A percentile compares a stretch with the other conserved stretches of the same genome.
phyloP scores from a whole-genome alignment of 1,140 invertebrate genomes.

The Epicauta chinensis region DNA sequence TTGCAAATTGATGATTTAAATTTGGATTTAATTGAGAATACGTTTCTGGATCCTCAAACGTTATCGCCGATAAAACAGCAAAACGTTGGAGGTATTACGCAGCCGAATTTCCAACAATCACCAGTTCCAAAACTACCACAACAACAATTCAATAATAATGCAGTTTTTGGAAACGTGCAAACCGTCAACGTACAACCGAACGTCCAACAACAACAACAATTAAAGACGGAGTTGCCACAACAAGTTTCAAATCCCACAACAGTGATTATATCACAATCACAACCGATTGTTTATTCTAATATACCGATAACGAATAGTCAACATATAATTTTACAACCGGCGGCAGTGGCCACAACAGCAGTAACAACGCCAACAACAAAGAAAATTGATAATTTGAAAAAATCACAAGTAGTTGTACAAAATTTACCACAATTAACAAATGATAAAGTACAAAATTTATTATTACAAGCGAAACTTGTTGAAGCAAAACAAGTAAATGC shows the following conservation, averaged over 20 bases:
- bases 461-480: constrained; percentile 39
- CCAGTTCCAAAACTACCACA: neutral
- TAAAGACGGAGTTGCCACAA: constrained; percentile 3
- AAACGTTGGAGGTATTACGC: neutral
- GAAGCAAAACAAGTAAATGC: constrained; percentile 28
- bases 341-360: constrained; percentile 1
- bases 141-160: neutral
- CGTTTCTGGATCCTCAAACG: constrained; percentile 27
- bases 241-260: constrained; percentile 7
- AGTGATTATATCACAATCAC: constrained; percentile 30
- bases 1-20: constrained; percentile 34
- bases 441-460: constrained; percentile 37
- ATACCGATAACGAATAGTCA: constrained; percentile 31
- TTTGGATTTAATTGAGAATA: constrained; percentile 34
- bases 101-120: constrained; percentile 1
- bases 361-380: neutral
- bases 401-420: constrained; percentile 32
- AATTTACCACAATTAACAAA: constrained; percentile 33
- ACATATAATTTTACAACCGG: constrained; percentile 31
- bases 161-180: neutral
- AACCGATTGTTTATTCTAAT: constrained; percentile 34
- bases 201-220: constrained; percentile 15
- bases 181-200: neutral
- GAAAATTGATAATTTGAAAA: constrained; percentile 6
- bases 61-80: constrained; percentile 16